Evolutionary conservation across 2,888 invertebrate genomes (phyloP), one percentile per base, ranked within the genome.

Genomic region (Sarcophaga variegata): DNA sequence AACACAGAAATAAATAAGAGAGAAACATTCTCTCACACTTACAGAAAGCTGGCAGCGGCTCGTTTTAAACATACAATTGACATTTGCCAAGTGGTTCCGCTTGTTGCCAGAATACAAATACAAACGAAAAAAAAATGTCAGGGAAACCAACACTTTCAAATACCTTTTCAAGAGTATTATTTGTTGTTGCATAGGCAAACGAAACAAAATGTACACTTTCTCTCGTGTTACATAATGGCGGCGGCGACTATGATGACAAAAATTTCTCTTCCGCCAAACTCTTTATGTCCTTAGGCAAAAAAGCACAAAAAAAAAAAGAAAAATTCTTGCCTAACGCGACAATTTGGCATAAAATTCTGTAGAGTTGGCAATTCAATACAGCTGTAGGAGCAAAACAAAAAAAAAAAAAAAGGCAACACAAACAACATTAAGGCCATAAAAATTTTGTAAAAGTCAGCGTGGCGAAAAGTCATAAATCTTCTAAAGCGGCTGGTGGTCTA

Each of bases 391-490:
- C 12, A 47, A 27, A 66, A n/a, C n/a, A n/a, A n/a, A n/a, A n/a
- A n/a, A n/a, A n/a, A n/a, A n/a, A 66, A 49, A 17, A 60, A 49
- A 20, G 60, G 49, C 47, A 78, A 74, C 63, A 54, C 63, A 17
- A 77, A 27, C 77, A 60, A 77, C 80, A 81, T 74, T 83, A 83
- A 72, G 72, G 67, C 62, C 66, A 83, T 78, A 84, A 82, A 54
- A 87, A 87, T 76, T 20, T 20, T 84, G 79, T 84, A 82, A 37
- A 71, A 87, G 81, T 72, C 84, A 87, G 88, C 88, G 83, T 86
- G 86, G 80, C 84, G 75, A 86, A 87, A 85, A 87, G 87, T 87
- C 85, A 88, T 88, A 88, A 88, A 88, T 88, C 88, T 88, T 88
- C 62, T 67, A 83, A 76, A 86, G 78, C 87, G 87, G 71, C 83